These are phyloP conservation scores for Melanostigma gelatinosum DNA, from an alignment of 2,113 vertebrate genomes.

Conservation along the genomic window DNA sequence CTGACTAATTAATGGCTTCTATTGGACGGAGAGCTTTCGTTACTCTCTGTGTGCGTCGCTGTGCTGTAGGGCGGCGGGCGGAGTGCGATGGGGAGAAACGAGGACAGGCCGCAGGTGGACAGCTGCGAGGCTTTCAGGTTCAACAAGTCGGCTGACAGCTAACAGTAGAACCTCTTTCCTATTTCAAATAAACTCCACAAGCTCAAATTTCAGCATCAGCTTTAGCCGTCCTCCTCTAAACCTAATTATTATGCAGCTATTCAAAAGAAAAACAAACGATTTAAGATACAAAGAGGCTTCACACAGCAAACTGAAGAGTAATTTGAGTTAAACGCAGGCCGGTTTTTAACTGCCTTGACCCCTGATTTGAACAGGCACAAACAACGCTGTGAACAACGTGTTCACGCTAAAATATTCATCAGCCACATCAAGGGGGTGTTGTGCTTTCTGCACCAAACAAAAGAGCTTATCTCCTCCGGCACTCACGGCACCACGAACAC, in stretches of 20 bases:
- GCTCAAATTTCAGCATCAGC: conserved; percentile 10
- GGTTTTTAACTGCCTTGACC: conserved; percentile 10
- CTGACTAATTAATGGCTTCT: conserved; percentile 65
- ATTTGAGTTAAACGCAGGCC: conserved; percentile 1
- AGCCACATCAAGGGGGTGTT: conserved; percentile 55
- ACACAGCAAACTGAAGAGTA: background rate
- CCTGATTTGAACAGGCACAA: conserved; percentile 43
- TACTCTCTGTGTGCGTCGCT: conserved; percentile 41
- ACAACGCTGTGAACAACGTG: no score
- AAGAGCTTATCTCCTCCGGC: conserved; percentile 50
- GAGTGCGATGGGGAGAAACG: conserved; percentile 25
- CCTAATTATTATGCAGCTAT: background rate
- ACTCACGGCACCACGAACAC: conserved; percentile 46
- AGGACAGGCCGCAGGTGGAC: conserved; percentile 26
- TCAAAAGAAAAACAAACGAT: conserved; percentile 19
- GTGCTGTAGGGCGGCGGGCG: conserved; percentile 24
- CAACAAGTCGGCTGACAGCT: conserved; percentile 42
- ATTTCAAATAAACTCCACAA: conserved; percentile 17
- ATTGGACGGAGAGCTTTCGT: conserved; percentile 52
- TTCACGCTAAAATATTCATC: conserved; percentile 76
- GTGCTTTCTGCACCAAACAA: conserved; percentile 65
- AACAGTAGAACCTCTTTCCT: conserved; percentile 13
- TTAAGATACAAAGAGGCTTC: background rate
- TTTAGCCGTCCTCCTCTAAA: conserved; percentile 1
- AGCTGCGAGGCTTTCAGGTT: conserved; percentile 46